These are phyloP conservation scores for Dipodomys spectabilis DNA, from an alignment of 2,113 vertebrate species.

Conservation along the genomic window DNA sequence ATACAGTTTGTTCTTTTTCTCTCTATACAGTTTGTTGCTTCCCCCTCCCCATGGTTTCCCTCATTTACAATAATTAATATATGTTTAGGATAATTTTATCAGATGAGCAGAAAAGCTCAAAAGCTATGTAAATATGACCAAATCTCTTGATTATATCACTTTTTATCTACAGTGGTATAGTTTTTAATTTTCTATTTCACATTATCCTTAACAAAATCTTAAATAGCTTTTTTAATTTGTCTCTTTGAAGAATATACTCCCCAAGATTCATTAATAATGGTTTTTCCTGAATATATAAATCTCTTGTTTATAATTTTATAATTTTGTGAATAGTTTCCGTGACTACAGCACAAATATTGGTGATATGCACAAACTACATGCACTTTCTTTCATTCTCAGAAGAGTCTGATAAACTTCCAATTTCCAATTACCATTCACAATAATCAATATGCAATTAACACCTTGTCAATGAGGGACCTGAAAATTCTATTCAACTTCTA, in stretches of 20 bases:
- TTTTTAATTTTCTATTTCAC: not conserved
- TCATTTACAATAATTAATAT: no score
- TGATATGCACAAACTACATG: not conserved
- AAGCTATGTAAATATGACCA: not conserved
- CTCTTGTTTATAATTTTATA: not conserved
- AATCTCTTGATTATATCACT: not conserved
- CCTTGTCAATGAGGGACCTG: accelerated
- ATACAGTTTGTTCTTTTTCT: no score
- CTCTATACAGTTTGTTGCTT: no score
- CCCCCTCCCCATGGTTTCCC: no score
- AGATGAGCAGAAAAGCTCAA: no score
- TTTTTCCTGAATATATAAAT: not conserved
- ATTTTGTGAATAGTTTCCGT: not conserved
- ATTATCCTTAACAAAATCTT: not conserved
- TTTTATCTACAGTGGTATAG: accelerated
- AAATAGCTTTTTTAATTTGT: not conserved
- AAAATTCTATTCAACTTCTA: not conserved
- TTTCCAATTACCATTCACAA: not conserved
- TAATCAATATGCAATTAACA: not conserved
- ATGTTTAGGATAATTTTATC: no score
- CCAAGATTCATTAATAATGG: not conserved
- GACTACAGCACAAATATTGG: not conserved
- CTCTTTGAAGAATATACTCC: not conserved
- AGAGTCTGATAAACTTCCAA: not conserved
- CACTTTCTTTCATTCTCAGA: not conserved